Evolutionary conservation across 2,888 invertebrate species (phyloP), one percentile per base, ranked within the genome.

Genomic region (Chrysolina oricalcia): DNA sequence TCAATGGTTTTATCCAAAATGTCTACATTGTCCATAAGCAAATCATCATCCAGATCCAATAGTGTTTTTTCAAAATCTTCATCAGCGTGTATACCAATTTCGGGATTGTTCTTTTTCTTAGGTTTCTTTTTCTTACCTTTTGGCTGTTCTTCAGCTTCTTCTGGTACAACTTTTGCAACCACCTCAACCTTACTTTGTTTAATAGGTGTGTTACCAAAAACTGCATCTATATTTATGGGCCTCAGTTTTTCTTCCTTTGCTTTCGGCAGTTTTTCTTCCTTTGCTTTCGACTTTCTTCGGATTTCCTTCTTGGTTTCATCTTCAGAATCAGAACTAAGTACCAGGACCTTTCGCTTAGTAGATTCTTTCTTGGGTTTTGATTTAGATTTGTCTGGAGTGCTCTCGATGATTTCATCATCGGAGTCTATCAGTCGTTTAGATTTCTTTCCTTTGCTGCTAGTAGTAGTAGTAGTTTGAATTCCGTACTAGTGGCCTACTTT

Each of bases 61-160:
- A 95, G 88, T 19, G 93, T 93, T 81, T 92, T 90, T 83, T 93
- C 93, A 88, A 96, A 95, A 73, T 93, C 92, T 41, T 93, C 92
- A 89, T 94, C 92, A 83, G 91, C 91, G 85, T 93, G 93, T 81
- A 92, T 90, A 40, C 92, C 90, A 21, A 89, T 81, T 78, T 89
- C 88, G 35, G 86, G 78, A 40, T 84, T 85, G 11, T 3, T 43
- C 40, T 69, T 76, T 66, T 84, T 81, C 19, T 84, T 53, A 53
- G 5, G 9, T 53, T 53, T 80, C 62, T 84, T 80, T 84, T 15
- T 83, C 81, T 71, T 85, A 83, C 35, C 83, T 78, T 72, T 78
- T 70, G 68, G 53, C 73, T 78, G 77, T 63, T 77, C 73, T 75
- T 75, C 74, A 68, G 70, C 71, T 74, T 80, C 68, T 74, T 72